Base-by-base conservation (phyloP, 2,888 invertebrate genomes). In the Xanthia icteritia region DNA sequence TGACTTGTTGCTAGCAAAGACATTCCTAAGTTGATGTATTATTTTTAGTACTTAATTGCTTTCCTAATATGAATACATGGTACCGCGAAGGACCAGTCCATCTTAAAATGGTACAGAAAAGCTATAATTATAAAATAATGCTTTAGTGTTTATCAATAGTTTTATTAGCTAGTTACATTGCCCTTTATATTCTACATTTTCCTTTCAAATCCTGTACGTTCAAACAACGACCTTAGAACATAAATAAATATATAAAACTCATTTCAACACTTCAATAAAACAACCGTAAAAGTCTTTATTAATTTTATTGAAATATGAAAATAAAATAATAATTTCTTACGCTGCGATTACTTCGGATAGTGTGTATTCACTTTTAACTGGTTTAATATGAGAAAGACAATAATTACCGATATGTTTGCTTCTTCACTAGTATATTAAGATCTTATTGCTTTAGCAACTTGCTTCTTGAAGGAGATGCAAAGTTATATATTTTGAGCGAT, bases 21-120 rank as follows among this genome's bases (percentile, higher is more conserved):
- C 86, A 85, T 84, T 84, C 83, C 56, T 36, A 2, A 15, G 31
- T 73, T 70, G 23, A 81, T 9, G 45, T 76, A 36, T 72, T 69
- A 72, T 60, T 73, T 77, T 81, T 69, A 56, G 61, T 58, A 65
- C 31, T 27, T 61, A 61, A 79, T 83, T 83, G 72, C 60, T 64
- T 76, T 39, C 69, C 82, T 76, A 66, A 65, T 80, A 66, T 56
- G 65, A 76, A 67, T 15, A 51, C 42, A 8, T 11, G 15, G 64
- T 64, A 27, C 5, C 20, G 0, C 20, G 0, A 23, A 66, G 31
- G 36, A 67, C 61, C 51, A n/a, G 27, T 65, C 15, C 54, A 54
- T 23, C 42, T 64, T 31, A 31, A 31, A 75, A 36, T 42, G 2
- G 0, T 36, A 36, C 5, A 23, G 23, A 23, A 23, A 23, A 23